phyloP scores from a whole-genome alignment of 2,888 invertebrate species.

The Tineola bisselliella region DNA sequence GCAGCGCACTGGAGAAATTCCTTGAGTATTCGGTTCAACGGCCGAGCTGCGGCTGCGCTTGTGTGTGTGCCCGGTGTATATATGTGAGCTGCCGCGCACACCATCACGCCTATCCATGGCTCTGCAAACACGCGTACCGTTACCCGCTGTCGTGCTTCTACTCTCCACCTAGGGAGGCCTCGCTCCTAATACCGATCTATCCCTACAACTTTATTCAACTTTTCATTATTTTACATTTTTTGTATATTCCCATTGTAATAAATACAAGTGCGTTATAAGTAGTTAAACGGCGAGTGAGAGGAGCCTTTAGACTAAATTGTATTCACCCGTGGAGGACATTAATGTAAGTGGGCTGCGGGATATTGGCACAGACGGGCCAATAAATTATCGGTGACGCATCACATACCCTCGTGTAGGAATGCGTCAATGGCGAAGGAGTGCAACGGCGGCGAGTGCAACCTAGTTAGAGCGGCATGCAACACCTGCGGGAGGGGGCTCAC shows the following conservation, averaged over 20 bases:
- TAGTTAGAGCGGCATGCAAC: slow-evolving; percentile 26
- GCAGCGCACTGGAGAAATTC: slow-evolving; percentile 60
- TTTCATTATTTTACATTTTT: neutral
- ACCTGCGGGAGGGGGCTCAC: slow-evolving; percentile 31
- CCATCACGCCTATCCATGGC: slow-evolving; percentile 36
- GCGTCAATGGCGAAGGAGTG: neutral
- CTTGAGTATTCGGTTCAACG: slow-evolving; percentile 65
- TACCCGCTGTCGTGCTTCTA: slow-evolving; percentile 44
- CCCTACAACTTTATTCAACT: neutral
- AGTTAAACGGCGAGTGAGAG: neutral
- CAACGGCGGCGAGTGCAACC: neutral
- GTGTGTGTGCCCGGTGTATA: slow-evolving; percentile 32
- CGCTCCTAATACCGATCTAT: slow-evolving; percentile 18
- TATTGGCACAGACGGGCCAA: neutral
- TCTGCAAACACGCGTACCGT: slow-evolving; percentile 64
- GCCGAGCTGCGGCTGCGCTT: slow-evolving; percentile 45
- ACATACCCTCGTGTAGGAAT: slow-evolving; percentile 1
- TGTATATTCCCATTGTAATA: too few relatives aligned
- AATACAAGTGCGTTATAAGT: too few relatives aligned
- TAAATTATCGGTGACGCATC: neutral
- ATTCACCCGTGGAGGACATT: neutral
- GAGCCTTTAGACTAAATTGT: neutral
- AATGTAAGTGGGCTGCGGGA: neutral
- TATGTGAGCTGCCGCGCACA: slow-evolving; percentile 47
- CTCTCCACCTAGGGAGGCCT: slow-evolving; percentile 40